phyloP scores from a whole-genome alignment of 2,888 invertebrate genomes.

The Hemistola chrysoprasaria region DNA sequence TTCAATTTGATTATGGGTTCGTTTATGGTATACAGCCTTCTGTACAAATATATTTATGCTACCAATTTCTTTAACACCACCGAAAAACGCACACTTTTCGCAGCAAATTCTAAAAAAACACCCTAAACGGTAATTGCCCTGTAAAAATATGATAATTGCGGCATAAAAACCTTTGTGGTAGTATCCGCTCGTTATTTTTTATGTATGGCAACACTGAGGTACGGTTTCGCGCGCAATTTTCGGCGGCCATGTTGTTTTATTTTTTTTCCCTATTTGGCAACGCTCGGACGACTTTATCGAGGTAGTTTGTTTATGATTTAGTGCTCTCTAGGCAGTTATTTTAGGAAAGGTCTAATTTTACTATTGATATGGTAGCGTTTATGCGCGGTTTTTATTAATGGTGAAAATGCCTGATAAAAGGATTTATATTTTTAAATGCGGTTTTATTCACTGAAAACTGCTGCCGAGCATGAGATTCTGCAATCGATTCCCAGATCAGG shows the following conservation, averaged over 20 bases:
- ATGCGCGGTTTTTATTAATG: too few relatives aligned
- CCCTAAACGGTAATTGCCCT: constrained; percentile 62
- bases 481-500: too few relatives aligned
- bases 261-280: constrained; percentile 30
- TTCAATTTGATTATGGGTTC: too few relatives aligned
- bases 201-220: constrained; percentile 47
- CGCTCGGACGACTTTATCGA: constrained; percentile 23
- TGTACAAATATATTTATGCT: constrained; percentile 20
- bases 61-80: constrained; percentile 38
- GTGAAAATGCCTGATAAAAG: too few relatives aligned
- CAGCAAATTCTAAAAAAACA: constrained; percentile 45
- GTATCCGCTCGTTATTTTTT: constrained; percentile 64
- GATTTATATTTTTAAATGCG: too few relatives aligned
- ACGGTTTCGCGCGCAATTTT: constrained; percentile 53
- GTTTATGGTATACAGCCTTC: too few relatives aligned
- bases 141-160: constrained; percentile 72
- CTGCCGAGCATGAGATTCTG: too few relatives aligned
- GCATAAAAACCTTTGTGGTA: constrained; percentile 63
- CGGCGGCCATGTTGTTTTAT: constrained; percentile 45
- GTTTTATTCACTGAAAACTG: too few relatives aligned
- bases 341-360: constrained; percentile 2
- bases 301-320: constrained; percentile 26
- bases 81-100: constrained; percentile 36
- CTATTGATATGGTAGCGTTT: too few relatives aligned
- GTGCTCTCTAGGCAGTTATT: constrained; percentile 8